Percentiles rank a stretch among this genome's conserved stretches.
phyloP scores from a whole-genome alignment of 2,113 vertebrate genomes.

The Carettochelys insculpta region DNA sequence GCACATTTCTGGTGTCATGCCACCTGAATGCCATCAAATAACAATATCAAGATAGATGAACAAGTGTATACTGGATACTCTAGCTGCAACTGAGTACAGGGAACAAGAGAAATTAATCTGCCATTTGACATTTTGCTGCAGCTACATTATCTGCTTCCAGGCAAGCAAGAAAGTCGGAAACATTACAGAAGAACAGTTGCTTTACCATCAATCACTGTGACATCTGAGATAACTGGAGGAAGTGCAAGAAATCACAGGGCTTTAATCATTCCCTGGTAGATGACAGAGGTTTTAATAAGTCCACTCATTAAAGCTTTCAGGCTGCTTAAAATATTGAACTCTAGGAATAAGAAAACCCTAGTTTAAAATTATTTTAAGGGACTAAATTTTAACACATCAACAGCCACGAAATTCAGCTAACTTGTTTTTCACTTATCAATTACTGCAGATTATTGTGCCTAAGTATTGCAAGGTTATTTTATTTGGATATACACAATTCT shows the following conservation, averaged over 20 bases:
- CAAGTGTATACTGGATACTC: neutral
- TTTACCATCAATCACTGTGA: constrained; percentile 58
- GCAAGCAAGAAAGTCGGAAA: constrained; percentile 23
- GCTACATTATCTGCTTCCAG: constrained; percentile 50
- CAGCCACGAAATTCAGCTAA: neutral
- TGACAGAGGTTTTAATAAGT: constrained; percentile 18
- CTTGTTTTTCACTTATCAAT: neutral
- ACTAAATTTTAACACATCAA: neutral
- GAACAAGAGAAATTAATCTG: constrained; percentile 57
- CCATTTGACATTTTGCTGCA: constrained; percentile 46
- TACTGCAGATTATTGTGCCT: neutral
- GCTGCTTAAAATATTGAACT: neutral
- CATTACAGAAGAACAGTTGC: constrained; percentile 41
- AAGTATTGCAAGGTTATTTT: neutral
- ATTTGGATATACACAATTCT: neutral
- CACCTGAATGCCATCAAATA: constrained; percentile 17
- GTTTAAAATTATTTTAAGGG: constrained; percentile 9
- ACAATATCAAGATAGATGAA: neutral
- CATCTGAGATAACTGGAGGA: constrained; percentile 57
- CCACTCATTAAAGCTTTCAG: constrained; percentile 3
- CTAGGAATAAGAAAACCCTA: neutral
- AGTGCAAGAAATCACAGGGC: constrained; percentile 27
- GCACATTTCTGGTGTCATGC: neutral
- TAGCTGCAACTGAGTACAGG: neutral
- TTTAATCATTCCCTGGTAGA: constrained; percentile 54